phyloP scores from a whole-genome alignment of 2,113 vertebrate genomes.

The Calidris pugnax region DNA sequence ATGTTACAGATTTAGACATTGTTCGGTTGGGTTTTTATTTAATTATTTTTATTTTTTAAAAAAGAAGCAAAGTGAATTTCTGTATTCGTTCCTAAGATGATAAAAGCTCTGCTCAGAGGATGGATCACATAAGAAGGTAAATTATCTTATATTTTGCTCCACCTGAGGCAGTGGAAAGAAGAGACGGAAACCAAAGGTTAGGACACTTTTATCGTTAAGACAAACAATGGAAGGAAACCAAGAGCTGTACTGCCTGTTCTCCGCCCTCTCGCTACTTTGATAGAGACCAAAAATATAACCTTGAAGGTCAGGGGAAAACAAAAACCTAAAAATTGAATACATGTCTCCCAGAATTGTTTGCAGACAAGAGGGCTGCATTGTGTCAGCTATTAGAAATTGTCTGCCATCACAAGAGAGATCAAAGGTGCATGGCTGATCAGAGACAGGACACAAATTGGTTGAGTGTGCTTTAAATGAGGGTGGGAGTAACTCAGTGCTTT shows the following conservation, averaged over 20 bases:
- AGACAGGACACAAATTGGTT: not conserved
- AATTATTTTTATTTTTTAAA: not conserved
- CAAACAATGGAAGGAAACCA: conserved; percentile 41
- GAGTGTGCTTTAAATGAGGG: not conserved
- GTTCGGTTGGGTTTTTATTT: not conserved
- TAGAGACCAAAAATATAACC: conserved; percentile 29
- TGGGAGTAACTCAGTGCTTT: not conserved
- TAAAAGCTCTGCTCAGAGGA: not conserved
- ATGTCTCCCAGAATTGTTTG: not conserved
- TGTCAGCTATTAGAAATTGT: conserved; percentile 28
- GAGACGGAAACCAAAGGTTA: conserved; percentile 4
- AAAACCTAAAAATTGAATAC: not conserved
- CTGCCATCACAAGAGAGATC: not conserved
- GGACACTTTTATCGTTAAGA: not conserved
- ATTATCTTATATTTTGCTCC: not conserved
- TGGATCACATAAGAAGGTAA: not conserved
- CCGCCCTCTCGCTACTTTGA: conserved; percentile 1
- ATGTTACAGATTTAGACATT: not conserved
- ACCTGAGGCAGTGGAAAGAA: not conserved
- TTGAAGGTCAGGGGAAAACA: conserved; percentile 19
- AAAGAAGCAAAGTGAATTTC: not conserved
- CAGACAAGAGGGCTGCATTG: not conserved
- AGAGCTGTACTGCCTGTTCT: conserved; percentile 13
- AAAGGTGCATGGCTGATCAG: not conserved
- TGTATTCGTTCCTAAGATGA: not conserved